phyloP scores from a whole-genome alignment of 2,113 vertebrate genomes.

The Aix galericulata region DNA sequence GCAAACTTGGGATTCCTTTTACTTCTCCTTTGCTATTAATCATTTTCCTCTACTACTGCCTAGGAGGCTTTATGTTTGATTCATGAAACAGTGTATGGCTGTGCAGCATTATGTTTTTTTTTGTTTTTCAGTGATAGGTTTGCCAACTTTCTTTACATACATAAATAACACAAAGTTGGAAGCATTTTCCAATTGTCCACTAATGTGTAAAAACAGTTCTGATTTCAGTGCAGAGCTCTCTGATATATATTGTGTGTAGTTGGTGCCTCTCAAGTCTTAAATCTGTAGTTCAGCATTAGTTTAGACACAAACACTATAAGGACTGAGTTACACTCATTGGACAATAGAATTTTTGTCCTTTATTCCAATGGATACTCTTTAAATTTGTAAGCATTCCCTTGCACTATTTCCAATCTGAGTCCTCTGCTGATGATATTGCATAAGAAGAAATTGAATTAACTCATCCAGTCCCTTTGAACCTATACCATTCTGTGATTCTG shows the following conservation, averaged over 20 bases:
- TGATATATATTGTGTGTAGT: accelerated
- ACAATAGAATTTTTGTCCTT: background rate
- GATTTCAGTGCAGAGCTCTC: background rate
- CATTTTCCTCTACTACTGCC: background rate
- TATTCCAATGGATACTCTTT: background rate
- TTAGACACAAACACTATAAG: background rate
- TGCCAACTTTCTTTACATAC: background rate
- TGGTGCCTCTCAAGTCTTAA: background rate
- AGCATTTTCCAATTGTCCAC: background rate
- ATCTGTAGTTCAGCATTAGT: background rate
- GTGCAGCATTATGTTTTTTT: background rate
- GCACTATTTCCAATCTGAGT: background rate
- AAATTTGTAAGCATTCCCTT: background rate
- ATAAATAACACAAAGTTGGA: background rate
- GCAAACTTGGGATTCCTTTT: background rate
- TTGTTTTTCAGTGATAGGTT: background rate
- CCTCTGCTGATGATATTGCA: background rate
- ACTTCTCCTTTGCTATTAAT: background rate
- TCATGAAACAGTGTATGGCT: background rate
- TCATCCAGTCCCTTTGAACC: background rate
- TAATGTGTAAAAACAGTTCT: background rate
- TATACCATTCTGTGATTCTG: no score
- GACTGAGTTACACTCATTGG: background rate
- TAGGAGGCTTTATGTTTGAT: background rate
- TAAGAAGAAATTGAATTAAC: background rate